A percentile compares a stretch with the other conserved stretches of the same genome.
phyloP scores from a whole-genome alignment of 2,888 invertebrate genomes.

The Dynastes tityus region DNA sequence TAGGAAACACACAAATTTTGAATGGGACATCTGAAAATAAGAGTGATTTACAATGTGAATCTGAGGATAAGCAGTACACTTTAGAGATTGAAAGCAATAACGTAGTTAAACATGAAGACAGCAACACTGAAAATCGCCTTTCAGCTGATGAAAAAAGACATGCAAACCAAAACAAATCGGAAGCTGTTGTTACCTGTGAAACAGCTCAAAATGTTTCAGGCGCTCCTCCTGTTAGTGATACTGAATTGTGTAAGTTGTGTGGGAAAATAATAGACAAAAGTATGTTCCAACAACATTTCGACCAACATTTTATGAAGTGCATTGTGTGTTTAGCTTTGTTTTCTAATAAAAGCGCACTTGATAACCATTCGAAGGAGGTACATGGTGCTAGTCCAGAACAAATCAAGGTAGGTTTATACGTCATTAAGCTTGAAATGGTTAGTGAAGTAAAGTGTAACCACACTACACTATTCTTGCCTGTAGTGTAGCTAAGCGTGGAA shows the following conservation, averaged over 20 bases:
- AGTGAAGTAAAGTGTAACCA: too few relatives aligned
- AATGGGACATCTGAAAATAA: slow-evolving; percentile 28
- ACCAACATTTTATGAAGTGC: slow-evolving; percentile 69
- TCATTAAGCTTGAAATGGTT: too few relatives aligned
- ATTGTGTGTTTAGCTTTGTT: slow-evolving; percentile 70
- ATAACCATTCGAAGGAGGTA: slow-evolving; percentile 65
- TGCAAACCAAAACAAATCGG: slow-evolving; percentile 19
- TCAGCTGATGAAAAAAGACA: slow-evolving; percentile 57
- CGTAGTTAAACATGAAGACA: slow-evolving; percentile 53
- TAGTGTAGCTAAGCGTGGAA: too few relatives aligned
- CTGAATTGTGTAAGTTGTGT: slow-evolving; percentile 67
- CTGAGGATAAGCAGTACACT: slow-evolving; percentile 27
- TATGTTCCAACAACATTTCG: slow-evolving; percentile 68
- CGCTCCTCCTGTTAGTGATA: slow-evolving; percentile 41
- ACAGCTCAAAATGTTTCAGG: slow-evolving; percentile 13
- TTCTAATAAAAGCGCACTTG: slow-evolving; percentile 69
- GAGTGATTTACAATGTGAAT: slow-evolving; percentile 2
- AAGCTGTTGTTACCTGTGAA: slow-evolving; percentile 41
- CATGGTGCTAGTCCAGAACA: slow-evolving; percentile 58
- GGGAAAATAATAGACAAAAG: slow-evolving; percentile 66
- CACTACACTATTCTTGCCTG: too few relatives aligned
- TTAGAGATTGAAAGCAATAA: slow-evolving; percentile 37
- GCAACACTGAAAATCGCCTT: slow-evolving; percentile 57
- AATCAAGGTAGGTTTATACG: slow-evolving; percentile 49
- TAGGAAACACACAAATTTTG: slow-evolving; percentile 28